Percentiles rank a stretch among this genome's conserved stretches.
These are phyloP conservation scores for Anthopleura xanthogrammica DNA, from an alignment of 92 coral and sea anemone genomes.

Conservation along the genomic window DNA sequence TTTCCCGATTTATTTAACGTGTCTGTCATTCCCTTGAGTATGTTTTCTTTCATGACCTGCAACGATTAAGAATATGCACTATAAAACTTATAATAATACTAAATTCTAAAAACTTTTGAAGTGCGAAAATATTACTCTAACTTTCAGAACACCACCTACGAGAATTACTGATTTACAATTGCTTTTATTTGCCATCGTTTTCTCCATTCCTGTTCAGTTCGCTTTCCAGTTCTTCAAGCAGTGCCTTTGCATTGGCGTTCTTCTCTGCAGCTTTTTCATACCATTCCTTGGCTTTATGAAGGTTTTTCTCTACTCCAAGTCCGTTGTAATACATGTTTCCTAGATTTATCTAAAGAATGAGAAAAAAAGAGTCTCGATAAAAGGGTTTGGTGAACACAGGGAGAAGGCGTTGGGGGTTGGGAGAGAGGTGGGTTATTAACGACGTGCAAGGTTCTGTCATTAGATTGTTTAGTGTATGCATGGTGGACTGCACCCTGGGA, in stretches of 20 bases:
- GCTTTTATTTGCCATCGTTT: background rate
- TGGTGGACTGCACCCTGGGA: no score
- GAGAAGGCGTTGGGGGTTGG: no score
- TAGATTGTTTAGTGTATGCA: no score
- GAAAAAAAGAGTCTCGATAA: background rate
- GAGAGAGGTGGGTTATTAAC: no score
- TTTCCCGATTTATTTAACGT: no score
- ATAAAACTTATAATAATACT: no score
- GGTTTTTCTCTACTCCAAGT: slow-evolving; percentile 90
- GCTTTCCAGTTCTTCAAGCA: slow-evolving; percentile 85
- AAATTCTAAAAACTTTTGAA: background rate
- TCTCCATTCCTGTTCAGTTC: slow-evolving; percentile 55
- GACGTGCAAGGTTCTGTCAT: no score
- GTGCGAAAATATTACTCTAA: background rate
- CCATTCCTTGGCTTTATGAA: slow-evolving; percentile 71
- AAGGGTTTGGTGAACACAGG: no score
- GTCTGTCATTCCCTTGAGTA: no score
- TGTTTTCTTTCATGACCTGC: no score
- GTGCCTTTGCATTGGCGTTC: slow-evolving; percentile 74
- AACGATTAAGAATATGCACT: no score
- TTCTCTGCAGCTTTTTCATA: slow-evolving; percentile 80
- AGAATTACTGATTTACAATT: background rate
- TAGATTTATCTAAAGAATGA: slow-evolving; percentile 71
- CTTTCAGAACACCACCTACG: background rate
- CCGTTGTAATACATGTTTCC: slow-evolving; percentile 99